A percentile compares a stretch with the other conserved stretches of the same genome.
Evolutionary conservation across 2,888 invertebrate species (phyloP).

Genomic region (Rhagonycha lutea): DNA sequence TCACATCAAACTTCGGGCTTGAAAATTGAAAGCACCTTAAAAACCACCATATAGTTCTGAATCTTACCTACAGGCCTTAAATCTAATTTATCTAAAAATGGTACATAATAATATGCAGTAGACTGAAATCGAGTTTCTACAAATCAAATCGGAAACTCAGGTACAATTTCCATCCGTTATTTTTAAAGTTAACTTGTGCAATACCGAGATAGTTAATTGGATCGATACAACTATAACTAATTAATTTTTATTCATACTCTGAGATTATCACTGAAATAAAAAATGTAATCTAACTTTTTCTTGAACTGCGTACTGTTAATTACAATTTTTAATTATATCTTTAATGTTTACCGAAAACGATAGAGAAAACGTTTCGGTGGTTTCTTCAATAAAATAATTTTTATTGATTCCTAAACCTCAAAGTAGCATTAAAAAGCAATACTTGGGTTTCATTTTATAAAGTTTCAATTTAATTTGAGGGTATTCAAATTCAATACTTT

Average conservation of each 20-base stretch:
- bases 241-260: not conserved
- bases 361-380: not conserved
- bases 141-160: not conserved
- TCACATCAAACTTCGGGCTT: not conserved
- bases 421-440: not conserved
- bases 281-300: not conserved
- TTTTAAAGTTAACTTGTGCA: not conserved
- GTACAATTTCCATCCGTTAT: not conserved
- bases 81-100: not conserved
- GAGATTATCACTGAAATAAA: not conserved
- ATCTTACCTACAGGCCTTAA: not conserved
- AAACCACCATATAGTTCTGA: not conserved
- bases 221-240: not conserved
- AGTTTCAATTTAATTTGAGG: constrained; percentile 4
- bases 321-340: not conserved
- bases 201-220: not conserved
- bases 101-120: not conserved
- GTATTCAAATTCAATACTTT: constrained; percentile 11
- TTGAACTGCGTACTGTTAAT: not conserved
- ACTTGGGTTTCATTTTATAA: not conserved
- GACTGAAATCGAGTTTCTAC: not conserved
- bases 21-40: not conserved
- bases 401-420: not conserved
- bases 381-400: not conserved
- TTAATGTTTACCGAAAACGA: not conserved